Evolutionary conservation across 2,113 vertebrate genomes (phyloP), one percentile per base, ranked within the genome.

Genomic region (Pterocles gutturalis): DNA sequence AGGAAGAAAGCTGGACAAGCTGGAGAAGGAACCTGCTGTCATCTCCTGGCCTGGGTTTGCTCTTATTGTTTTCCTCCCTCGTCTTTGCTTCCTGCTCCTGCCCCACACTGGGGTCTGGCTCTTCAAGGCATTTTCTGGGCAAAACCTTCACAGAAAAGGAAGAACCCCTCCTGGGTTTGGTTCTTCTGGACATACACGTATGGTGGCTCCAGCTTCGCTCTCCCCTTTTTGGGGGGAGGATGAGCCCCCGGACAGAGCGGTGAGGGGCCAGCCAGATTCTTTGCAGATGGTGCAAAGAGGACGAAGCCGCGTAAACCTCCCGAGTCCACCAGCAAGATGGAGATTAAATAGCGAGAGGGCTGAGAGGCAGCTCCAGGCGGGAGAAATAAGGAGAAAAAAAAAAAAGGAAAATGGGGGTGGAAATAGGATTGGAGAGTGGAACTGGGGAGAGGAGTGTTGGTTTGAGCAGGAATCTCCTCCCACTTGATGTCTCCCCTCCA

Each of bases 271-370:
- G 96, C 62, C 33, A 2, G 94, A 77, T 95, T 91, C 73, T 91
- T 89, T 91, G 92, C 87, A 93, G 96, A 95, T 90, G 96, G 89
- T 96, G 94, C 71, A 90, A 91, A 95, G 90, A 96, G 97, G 91
- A 94, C 75, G 92, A 84, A 91, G 89, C 86, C 87, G 85, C 49
- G 4, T 83, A 90, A 92, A 96, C 89, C 96, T 96, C 93, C 95
- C 1, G 60, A 88, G 89, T 84, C 94, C 85, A 57, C 87, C 90
- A 51, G 93, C 93, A 93, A 96, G 92, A 87, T 2, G 1, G 92
- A 95, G 97, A 97, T 97, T 95, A 97, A 97, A 95, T 64, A 96
- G 96, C 26, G 45, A 93, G 90, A 93, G 60, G 79, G 92, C 95
- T 20, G 83, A 81, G 89, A 76, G 72, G 91, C 87, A 93, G 87